Conservation (phyloP, 2,113 vertebrate genomes). For the Marcusenius ussheri region DNA sequence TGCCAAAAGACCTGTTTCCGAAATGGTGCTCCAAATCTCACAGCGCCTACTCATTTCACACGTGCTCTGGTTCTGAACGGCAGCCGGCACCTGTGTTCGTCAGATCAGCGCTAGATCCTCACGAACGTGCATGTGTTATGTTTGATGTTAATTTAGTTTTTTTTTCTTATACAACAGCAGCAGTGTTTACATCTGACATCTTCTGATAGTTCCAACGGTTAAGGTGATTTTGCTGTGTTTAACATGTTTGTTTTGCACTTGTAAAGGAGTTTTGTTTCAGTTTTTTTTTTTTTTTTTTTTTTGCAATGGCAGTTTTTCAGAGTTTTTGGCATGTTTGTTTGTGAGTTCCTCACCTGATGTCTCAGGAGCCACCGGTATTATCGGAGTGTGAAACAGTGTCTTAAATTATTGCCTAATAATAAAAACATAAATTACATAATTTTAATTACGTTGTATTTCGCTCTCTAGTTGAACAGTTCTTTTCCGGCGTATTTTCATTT, state of each 20-base stretch:
- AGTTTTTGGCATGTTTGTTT: background rate
- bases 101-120: background rate
- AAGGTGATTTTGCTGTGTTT: background rate
- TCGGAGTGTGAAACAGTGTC: background rate
- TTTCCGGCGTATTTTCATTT: background rate
- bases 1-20: background rate
- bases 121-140: background rate
- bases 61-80: background rate
- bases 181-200: background rate
- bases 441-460: background rate
- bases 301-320: background rate
- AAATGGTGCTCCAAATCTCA: background rate
- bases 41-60: background rate
- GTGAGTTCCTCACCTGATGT: background rate
- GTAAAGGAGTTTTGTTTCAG: background rate
- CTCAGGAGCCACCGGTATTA: background rate
- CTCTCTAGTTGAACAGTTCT: background rate
- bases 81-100: background rate
- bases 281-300: background rate
- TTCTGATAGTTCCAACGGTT: background rate
- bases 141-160: background rate
- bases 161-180: background rate
- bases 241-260: background rate
- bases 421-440: background rate
- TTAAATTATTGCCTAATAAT: background rate